Conservation (phyloP, 1,140 invertebrate genomes). For the Dendrolimus punctatus region DNA sequence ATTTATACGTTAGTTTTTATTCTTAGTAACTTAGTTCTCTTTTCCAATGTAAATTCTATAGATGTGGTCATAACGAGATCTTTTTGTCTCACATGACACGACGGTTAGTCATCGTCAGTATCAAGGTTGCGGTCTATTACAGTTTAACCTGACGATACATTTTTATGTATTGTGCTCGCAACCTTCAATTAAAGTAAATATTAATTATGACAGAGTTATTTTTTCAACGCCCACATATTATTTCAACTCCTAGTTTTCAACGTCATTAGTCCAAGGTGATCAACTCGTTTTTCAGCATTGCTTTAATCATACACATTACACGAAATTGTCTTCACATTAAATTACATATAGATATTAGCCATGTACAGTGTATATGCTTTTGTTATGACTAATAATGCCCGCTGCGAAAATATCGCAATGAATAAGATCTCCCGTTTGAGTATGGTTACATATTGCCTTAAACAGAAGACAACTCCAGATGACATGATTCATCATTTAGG, state of each 20-base stretch:
- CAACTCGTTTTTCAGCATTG: slow-evolving; percentile 3
- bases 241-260: background rate
- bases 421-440: slow-evolving; percentile 30
- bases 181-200: no score
- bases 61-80: slow-evolving; percentile 14
- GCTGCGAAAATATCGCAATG: slow-evolving; percentile 40
- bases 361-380: background rate
- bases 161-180: no score
- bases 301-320: background rate
- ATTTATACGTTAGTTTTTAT: no score
- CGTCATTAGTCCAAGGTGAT: slow-evolving; percentile 16
- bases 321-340: background rate
- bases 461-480: slow-evolving; percentile 46
- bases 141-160: no score
- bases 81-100: slow-evolving; percentile 18
- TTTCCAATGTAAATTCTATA: background rate
- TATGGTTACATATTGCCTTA: slow-evolving; percentile 36
- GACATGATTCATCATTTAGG: slow-evolving; percentile 61
- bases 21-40: no score
- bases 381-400: background rate
- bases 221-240: no score
- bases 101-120: slow-evolving; percentile 11
- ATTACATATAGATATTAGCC: background rate
- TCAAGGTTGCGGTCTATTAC: slow-evolving; percentile 11
- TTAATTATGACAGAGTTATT: no score